Conservation (phyloP, 2,888 invertebrate genomes). For the Drosophila anceps region DNA sequence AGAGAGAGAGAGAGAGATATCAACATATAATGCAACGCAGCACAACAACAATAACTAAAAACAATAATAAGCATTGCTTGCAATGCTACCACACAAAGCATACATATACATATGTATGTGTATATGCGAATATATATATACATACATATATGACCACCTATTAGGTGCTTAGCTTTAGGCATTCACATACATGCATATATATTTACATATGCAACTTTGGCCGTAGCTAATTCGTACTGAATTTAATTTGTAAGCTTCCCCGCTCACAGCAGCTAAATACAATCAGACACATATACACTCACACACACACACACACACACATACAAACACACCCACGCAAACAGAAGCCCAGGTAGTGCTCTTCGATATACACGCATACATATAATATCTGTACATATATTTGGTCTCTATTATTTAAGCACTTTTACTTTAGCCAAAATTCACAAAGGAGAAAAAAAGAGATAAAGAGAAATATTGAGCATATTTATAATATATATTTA, state of each 20-base stretch:
- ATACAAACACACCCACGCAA: not conserved
- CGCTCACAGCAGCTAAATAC: conserved; percentile 10
- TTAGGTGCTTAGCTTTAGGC: conserved; percentile 30
- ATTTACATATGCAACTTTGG: conserved; percentile 45
- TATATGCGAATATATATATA: conserved; percentile 10
- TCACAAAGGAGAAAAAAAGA: conserved; percentile 5
- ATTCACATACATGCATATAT: conserved; percentile 25
- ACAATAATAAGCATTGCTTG: conserved; percentile 29
- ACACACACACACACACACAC: not conserved
- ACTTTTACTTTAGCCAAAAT: not conserved
- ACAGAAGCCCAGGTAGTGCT: conserved; percentile 1
- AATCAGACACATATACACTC: not conserved
- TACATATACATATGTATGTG: conserved; percentile 22
- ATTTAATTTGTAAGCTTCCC: conserved; percentile 62
- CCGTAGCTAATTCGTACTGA: conserved; percentile 72
- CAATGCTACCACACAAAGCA: conserved; percentile 31
- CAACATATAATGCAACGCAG: conserved; percentile 10
- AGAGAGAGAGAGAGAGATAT: not conserved
- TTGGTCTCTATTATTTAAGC: conserved; percentile 10
- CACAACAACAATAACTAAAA: conserved; percentile 37
- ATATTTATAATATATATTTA: not conserved
- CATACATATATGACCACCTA: conserved; percentile 23
- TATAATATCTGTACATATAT: conserved; percentile 47
- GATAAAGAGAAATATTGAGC: not conserved
- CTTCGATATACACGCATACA: conserved; percentile 21